Evolutionary conservation across 1,140 invertebrate species (phyloP).

Genomic region (Drosophila insularis): DNA sequence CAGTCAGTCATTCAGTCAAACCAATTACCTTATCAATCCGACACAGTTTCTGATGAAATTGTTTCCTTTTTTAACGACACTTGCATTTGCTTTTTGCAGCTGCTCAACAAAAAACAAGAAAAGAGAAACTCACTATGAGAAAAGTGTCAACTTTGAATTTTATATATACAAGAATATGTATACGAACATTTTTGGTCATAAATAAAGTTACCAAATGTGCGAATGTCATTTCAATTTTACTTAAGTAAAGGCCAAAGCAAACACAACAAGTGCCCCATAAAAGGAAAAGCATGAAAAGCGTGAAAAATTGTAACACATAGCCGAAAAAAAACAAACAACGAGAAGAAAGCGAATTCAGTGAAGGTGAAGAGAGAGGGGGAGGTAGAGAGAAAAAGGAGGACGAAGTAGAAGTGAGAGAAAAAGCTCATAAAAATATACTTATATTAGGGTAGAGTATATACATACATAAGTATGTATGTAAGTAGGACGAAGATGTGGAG

Average conservation of each 20-base stretch:
- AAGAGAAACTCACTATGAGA: conserved; percentile 11
- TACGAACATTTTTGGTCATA: conserved; percentile 25
- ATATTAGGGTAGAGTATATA: conserved; percentile 12
- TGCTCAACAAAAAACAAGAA: neutral
- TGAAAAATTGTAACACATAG: conserved; percentile 45
- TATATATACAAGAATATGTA: conserved; percentile 39
- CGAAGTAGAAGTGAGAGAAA: conserved; percentile 9
- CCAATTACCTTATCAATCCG: conserved; percentile 40
- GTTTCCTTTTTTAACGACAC: neutral
- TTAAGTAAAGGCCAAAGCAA: conserved; percentile 55
- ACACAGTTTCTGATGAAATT: conserved; percentile 46
- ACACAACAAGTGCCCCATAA: conserved; percentile 78
- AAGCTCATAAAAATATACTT: conserved; percentile 65
- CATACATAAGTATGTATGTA: too few relatives aligned
- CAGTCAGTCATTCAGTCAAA: conserved; percentile 6
- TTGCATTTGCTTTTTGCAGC: conserved; percentile 39
- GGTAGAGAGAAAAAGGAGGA: neutral
- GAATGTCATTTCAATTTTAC: conserved; percentile 61
- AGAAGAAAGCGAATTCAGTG: conserved; percentile 8
- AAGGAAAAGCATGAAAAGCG: conserved; percentile 42
- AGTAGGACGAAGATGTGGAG: neutral
- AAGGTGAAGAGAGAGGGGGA: conserved; percentile 28
- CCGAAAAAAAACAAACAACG: conserved; percentile 16
- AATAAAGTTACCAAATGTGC: conserved; percentile 42
- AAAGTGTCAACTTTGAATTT: conserved; percentile 51